These are phyloP conservation scores for Tubulanus polymorphus DNA, from an alignment of 2,888 invertebrate species.

Conservation along the genomic window DNA sequence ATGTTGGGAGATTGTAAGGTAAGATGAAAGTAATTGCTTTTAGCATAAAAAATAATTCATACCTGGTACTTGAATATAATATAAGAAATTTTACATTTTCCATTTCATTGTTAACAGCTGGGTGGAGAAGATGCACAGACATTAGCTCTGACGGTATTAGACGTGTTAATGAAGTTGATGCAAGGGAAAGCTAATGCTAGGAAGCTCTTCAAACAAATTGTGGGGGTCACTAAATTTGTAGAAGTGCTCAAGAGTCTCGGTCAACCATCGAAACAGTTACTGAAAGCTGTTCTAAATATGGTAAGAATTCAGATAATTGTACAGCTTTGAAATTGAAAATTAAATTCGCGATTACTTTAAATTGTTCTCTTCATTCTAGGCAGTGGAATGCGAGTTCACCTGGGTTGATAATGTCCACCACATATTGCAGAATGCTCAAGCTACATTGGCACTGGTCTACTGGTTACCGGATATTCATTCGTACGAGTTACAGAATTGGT, in stretches of 20 bases:
- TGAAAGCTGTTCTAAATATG: constrained; percentile 56
- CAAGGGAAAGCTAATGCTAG: constrained; percentile 38
- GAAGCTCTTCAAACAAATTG: constrained; percentile 46
- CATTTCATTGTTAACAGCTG: constrained; percentile 25
- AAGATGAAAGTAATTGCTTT: constrained; percentile 5
- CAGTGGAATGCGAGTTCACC: constrained; percentile 30
- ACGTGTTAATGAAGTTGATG: constrained; percentile 36
- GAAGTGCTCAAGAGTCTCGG: constrained; percentile 54
- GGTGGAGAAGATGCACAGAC: constrained; percentile 36
- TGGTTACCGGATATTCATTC: constrained; percentile 57
- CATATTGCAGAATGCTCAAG: constrained; percentile 54
- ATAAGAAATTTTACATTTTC: background rate
- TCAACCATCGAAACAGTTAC: constrained; percentile 54
- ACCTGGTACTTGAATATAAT: background rate
- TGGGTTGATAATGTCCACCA: constrained; percentile 29
- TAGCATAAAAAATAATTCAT: too few relatives aligned
- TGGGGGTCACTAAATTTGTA: constrained; percentile 51
- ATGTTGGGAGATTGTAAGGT: too few relatives aligned
- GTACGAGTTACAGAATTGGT: constrained; percentile 54
- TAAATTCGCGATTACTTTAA: background rate
- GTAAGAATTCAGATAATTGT: too few relatives aligned
- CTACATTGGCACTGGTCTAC: constrained; percentile 56
- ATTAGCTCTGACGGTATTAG: constrained; percentile 39
- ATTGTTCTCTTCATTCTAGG: constrained; percentile 20
- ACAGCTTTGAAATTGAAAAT: too few relatives aligned